Evolutionary conservation across 2,888 invertebrate genomes (phyloP).

Genomic region (Pollenia griseotomentosa): DNA sequence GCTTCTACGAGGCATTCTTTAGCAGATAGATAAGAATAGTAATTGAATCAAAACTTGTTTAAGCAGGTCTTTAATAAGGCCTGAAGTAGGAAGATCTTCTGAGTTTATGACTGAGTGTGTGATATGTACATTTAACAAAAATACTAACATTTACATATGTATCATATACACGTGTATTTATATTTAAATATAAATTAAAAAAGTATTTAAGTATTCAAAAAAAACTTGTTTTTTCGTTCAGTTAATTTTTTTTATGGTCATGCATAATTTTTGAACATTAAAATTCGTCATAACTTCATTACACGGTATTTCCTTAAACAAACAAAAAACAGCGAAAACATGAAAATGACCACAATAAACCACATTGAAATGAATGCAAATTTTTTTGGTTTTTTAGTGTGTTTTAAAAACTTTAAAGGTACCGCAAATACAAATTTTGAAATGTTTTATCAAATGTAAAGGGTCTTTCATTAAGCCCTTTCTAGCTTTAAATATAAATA

Average conservation of each 20-base stretch:
- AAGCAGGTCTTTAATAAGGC: too few relatives aligned
- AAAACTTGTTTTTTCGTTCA: conserved; percentile 78
- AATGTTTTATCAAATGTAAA: background rate
- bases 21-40: too few relatives aligned
- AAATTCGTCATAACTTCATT: conserved; percentile 82
- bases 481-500: background rate
- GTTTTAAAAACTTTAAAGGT: background rate
- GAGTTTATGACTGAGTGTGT: too few relatives aligned
- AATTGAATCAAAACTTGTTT: too few relatives aligned
- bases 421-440: background rate
- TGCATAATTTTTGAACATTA: conserved; percentile 81
- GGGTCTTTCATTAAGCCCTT: too few relatives aligned
- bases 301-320: conserved; percentile 75
- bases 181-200: conserved; percentile 30
- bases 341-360: conserved; percentile 11
- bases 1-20: too few relatives aligned
- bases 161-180: background rate
- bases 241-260: conserved; percentile 77
- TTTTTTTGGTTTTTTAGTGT: background rate
- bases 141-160: background rate
- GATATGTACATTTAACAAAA: too few relatives aligned
- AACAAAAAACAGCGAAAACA: conserved; percentile 18
- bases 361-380: conserved; percentile 2
- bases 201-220: conserved; percentile 79
- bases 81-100: too few relatives aligned